Evolutionary conservation across 1,140 invertebrate genomes (phyloP), one percentile per base, ranked within the genome.

Genomic region (Liolophura sinensis): DNA sequence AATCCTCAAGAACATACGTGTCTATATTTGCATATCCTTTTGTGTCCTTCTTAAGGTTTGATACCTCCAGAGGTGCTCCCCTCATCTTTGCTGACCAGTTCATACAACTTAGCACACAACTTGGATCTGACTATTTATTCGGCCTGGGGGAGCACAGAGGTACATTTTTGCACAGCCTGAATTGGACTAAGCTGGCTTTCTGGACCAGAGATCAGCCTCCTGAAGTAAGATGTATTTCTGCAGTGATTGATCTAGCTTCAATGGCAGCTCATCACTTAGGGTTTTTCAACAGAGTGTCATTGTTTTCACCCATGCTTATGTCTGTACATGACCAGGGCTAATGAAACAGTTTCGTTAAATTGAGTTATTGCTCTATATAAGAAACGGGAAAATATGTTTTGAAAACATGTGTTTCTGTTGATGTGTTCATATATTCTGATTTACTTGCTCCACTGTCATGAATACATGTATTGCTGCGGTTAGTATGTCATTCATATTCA

Each of bases 141-240:
- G 85, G 85, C 1, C 78, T 85, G 49, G 85, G 85, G 18, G 85
- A 86, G 70, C 75, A 85, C 64, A 70, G 75, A 49, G 73, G 76
- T 51, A 69, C 65, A 24, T 70, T 58, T 46, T 69, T 80, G 22
- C 54, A 71, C 22, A 57, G 64, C 25, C 64, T 63, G 62, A 70
- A 82, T 65, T 81, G 80, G 77, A 73, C 70, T 46, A 74, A 65
- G 51, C 73, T 74, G 65, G 71, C 69, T 5, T 78, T 81, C 20
- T 82, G 77, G 69, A 67, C 69, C 15, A 65, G 79, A 24, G 79
- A 82, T 66, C 62, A 75, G 48, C 50, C 70, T 15, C 75, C 75
- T n/a, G 56, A 46, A 27, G 76, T 78, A 67, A 64, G 68, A n/a
- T n/a, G n/a, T n/a, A n/a, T n/a, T 58, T 51, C 14, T 40, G 11